Evolutionary conservation across 1,140 invertebrate genomes (phyloP).

Genomic region (Cydia strobilella): DNA sequence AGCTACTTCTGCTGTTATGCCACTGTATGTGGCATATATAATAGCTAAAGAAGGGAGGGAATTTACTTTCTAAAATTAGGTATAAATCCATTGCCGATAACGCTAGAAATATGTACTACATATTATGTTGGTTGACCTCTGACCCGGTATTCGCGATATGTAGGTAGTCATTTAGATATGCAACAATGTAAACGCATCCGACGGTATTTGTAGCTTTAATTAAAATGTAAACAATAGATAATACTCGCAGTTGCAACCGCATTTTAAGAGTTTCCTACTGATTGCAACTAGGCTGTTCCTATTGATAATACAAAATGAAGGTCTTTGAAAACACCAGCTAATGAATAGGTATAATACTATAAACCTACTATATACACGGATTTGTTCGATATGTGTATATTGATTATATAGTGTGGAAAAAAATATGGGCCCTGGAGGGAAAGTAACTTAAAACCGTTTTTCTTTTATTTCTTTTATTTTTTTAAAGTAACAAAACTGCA

Average conservation of each 20-base stretch:
- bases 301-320: not conserved
- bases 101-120: not conserved
- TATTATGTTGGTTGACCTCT: not conserved
- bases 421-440: too few relatives aligned
- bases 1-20: too few relatives aligned
- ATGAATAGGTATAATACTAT: too few relatives aligned
- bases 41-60: too few relatives aligned
- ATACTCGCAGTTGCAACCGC: not conserved
- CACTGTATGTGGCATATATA: too few relatives aligned
- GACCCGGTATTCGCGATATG: not conserved
- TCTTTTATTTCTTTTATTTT: too few relatives aligned
- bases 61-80: not conserved
- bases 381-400: too few relatives aligned
- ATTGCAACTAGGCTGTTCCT: not conserved
- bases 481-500: too few relatives aligned
- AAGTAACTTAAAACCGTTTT: too few relatives aligned
- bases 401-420: too few relatives aligned
- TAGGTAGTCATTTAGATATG: constrained; percentile 5
- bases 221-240: not conserved
- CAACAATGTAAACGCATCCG: not conserved
- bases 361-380: too few relatives aligned
- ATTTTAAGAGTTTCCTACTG: not conserved
- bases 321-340: too few relatives aligned
- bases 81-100: not conserved
- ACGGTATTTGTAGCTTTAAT: not conserved